A percentile compares a stretch with the other conserved stretches of the same genome.
These are phyloP conservation scores for Yoshiicerus persimilis DNA, from an alignment of 1,140 invertebrate genomes.

Conservation along the genomic window DNA sequence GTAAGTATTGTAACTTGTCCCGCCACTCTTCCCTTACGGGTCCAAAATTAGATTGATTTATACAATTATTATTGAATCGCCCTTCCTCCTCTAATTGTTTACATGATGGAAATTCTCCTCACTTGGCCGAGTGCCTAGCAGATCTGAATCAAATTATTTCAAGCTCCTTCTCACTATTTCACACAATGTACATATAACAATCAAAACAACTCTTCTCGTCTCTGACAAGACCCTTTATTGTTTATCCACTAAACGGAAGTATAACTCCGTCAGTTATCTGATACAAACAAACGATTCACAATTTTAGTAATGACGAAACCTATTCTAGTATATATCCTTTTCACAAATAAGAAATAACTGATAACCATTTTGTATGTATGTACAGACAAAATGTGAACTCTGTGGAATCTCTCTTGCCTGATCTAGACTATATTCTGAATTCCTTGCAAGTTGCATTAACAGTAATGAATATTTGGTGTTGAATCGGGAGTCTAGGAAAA, in stretches of 20 bases:
- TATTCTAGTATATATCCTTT: too few relatives aligned
- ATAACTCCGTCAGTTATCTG: too few relatives aligned
- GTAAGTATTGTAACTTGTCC: neutral
- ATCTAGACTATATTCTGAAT: neutral
- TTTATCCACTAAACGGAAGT: too few relatives aligned
- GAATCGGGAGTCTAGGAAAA: neutral
- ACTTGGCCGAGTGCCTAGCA: neutral
- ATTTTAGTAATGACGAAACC: too few relatives aligned
- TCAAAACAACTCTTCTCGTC: too few relatives aligned
- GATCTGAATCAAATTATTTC: neutral
- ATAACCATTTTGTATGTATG: neutral
- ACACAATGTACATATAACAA: neutral
- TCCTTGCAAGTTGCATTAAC: neutral
- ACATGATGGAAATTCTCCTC: constrained; percentile 2
- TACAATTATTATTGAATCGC: constrained; percentile 33
- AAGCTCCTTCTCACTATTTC: neutral
- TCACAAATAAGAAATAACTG: neutral
- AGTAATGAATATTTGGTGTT: neutral
- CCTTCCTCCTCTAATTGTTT: constrained; percentile 25
- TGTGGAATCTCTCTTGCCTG: neutral
- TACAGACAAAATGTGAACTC: too few relatives aligned
- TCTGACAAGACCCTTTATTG: too few relatives aligned
- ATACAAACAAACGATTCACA: too few relatives aligned
- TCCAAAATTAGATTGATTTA: constrained; percentile 29
- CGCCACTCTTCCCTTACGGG: too few relatives aligned